phyloP scores from a whole-genome alignment of 35 echinoderm and acorn worm species.

The Lytechinus pictus region DNA sequence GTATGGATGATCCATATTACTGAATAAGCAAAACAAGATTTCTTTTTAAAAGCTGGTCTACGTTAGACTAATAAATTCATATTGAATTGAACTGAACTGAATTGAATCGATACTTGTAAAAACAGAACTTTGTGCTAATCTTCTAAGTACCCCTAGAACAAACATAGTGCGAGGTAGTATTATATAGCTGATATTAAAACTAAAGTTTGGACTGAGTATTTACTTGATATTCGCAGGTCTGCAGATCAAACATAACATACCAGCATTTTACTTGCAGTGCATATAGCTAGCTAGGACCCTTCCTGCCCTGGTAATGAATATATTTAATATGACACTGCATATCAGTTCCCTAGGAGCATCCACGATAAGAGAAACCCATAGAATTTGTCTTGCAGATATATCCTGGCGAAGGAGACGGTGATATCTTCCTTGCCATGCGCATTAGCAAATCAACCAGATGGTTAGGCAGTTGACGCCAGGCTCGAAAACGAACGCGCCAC shows the following conservation, averaged over 20 bases:
- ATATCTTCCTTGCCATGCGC: constrained; percentile 32
- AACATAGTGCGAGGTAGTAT: too few relatives aligned
- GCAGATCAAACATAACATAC: neutral
- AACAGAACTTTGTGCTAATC: too few relatives aligned
- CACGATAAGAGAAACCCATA: neutral
- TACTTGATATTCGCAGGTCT: too few relatives aligned
- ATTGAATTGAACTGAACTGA: too few relatives aligned
- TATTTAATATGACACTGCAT: neutral
- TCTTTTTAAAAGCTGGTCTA: too few relatives aligned
- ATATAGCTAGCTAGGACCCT: neutral
- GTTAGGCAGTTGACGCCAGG: constrained; percentile 19
- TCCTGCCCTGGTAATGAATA: neutral
- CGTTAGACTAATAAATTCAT: too few relatives aligned
- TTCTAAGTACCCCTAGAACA: too few relatives aligned
- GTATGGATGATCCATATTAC: too few relatives aligned
- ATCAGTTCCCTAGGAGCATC: neutral
- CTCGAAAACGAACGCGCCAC: constrained; percentile 1
- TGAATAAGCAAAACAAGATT: too few relatives aligned
- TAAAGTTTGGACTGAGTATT: too few relatives aligned
- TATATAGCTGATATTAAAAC: too few relatives aligned
- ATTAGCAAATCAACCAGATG: constrained; percentile 13
- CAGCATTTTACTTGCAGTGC: neutral
- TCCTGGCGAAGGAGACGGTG: neutral
- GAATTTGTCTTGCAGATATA: neutral
- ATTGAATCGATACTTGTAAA: too few relatives aligned